Base-by-base conservation (phyloP, 2,888 invertebrate genomes). In the Thalpophila matura region DNA sequence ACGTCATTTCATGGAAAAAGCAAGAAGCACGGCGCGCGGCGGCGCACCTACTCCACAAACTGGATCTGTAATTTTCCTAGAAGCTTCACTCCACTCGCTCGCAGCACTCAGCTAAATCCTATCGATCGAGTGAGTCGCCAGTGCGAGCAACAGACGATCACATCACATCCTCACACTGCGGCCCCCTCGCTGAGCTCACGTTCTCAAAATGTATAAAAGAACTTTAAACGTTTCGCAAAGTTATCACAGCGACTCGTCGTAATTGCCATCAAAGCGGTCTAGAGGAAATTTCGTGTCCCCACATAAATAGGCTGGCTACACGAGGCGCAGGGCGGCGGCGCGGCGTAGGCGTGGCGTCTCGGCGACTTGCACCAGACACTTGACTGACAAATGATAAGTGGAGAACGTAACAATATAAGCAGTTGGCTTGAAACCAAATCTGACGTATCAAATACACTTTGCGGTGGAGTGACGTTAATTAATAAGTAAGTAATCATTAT, bases 371-470 rank as follows among this genome's bases (percentile, higher is more conserved):
- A 38, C 43, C 47, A 47, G 56, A 49, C 64, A 22, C 51, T 42
- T 51, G 42, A 56, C 51, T 56, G 72, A 53, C 47, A 26, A 53
- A 43, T 49, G 42, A 49, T 49, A 51, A n/a, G 33, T 31, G 12
- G 47, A 47, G 37, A 56, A 35, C 43, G 46, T 24, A 33, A 46
- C 55, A 33, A 42, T 69, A 42, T 9, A 29, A 46, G 45, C 50
- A 61, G 69, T 51, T 29, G 62, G 45, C 51, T 47, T 49, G 33
- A 51, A 69, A 72, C 51, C 29, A 53, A 63, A 65, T 26, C 57
- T 53, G 57, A 65, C 57, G 9, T 56, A 68, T 45, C 37, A 47
- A 16, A 49, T 38, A 59, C 33, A 40, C 6, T 42, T 47, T 6
- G 69, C 16, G 37, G 65, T 33, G 37, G 33, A 69, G 37, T 33